Base-by-base conservation (phyloP, 2,888 invertebrate genomes). In the Drosophila maculinotata region DNA sequence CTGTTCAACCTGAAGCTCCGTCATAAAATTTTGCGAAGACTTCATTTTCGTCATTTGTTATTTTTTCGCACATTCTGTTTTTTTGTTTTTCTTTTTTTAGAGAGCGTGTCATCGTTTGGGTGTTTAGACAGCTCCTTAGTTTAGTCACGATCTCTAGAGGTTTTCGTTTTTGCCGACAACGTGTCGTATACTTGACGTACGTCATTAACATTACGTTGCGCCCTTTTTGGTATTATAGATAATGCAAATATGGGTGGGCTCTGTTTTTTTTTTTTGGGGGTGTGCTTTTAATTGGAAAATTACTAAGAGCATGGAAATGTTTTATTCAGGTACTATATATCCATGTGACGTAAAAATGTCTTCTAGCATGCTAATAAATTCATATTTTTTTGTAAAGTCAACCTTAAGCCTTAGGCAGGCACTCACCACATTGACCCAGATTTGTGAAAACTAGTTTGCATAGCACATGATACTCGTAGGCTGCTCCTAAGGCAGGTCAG, bases 141-240 rank as follows among this genome's bases (percentile, higher is more conserved):
- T 69, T 66, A 70, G 84, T 84, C 82, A 87, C 84, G 85, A 87
- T 78, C 76, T 57, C 20, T 49, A 30, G 41, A 54, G 47, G 31
- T 23, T 42, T 28, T 67, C 47, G 30, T 20, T 39, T 59, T 38
- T 53, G 28, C 17, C 20, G 25, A 33, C 45, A 52, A 71, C 83
- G 86, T 83, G 87, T 38, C 64, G 36, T 33, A 35, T 15, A 44
- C 9, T 51, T 49, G 26, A 57, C 45, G 39, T 51, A 78, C 76
- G 74, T 78, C 81, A 83, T 83, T 83, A 83, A 49, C 71, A 48
- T 51, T 57, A 54, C 31, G 54, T 31, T 30, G 26, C 31, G 30
- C 23, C 56, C 44, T 36, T 39, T 38, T 52, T 31, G 5, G 28
- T 10, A 39, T n/a, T 31, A 71, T 58, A 67, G 58, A 59, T 39